phyloP scores from a whole-genome alignment of 2,797 vertebrate genomes.

The Chlorospingus semifuscus region DNA sequence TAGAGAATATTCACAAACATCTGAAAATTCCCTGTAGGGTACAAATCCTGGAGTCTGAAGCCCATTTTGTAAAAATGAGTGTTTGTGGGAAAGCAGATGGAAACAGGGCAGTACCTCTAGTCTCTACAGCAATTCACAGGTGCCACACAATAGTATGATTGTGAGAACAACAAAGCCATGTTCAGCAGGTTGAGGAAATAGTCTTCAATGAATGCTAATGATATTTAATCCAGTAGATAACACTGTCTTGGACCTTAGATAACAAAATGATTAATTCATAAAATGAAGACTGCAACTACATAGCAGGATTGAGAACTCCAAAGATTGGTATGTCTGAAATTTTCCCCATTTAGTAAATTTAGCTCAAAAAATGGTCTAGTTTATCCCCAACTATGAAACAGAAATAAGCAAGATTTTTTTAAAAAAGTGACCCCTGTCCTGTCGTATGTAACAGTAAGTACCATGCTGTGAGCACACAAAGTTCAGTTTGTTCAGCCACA shows the following conservation, averaged over 20 bases:
- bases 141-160: neutral
- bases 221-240: conserved; percentile 24
- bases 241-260: neutral
- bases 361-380: neutral
- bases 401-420: neutral
- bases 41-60: neutral
- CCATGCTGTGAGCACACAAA: neutral
- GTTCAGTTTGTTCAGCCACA: neutral
- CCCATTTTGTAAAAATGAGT: neutral
- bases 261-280: conserved; percentile 38
- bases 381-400: neutral
- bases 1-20: neutral
- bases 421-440: neutral
- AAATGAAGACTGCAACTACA: neutral
- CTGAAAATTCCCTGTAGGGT: neutral
- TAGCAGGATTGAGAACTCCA: neutral
- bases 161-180: neutral
- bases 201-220: neutral
- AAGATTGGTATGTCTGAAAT: neutral
- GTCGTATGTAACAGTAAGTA: neutral
- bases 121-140: neutral
- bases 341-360: neutral
- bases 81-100: neutral
- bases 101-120: neutral
- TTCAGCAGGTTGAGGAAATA: neutral